Percentiles rank a stretch among this genome's conserved stretches.
Evolutionary conservation across 1,140 invertebrate genomes (phyloP).

Genomic region (Ridgeia piscesae): DNA sequence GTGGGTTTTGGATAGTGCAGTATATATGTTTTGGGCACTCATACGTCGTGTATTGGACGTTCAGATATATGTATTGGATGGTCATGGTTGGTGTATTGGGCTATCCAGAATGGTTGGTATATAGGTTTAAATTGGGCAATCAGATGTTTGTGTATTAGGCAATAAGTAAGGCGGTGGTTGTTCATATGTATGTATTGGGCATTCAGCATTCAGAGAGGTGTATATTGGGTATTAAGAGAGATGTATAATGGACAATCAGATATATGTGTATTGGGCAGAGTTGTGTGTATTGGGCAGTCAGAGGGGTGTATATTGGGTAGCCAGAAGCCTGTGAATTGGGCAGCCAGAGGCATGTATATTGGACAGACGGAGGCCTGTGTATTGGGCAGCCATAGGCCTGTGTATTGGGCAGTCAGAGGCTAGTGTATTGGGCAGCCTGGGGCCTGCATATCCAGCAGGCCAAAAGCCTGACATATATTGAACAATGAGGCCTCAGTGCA

Average conservation of each 20-base stretch:
- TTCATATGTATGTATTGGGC: constrained; percentile 32
- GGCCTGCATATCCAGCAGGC: constrained; percentile 65
- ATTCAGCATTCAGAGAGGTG: too few relatives aligned
- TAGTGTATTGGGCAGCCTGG: constrained; percentile 18
- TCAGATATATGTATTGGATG: too few relatives aligned
- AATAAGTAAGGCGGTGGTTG: not conserved
- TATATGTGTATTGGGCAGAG: constrained; percentile 25
- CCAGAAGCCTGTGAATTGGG: not conserved
- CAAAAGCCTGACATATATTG: constrained; percentile 60
- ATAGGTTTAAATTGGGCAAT: too few relatives aligned
- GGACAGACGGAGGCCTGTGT: constrained; percentile 69
- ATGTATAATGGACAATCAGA: too few relatives aligned
- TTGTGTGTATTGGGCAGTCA: constrained; percentile 22
- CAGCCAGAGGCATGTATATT: constrained; percentile 15
- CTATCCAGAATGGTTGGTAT: not conserved
- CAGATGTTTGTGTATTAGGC: not conserved
- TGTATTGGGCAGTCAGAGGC: not conserved
- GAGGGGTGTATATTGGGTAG: constrained; percentile 22
- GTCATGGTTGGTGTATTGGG: too few relatives aligned
- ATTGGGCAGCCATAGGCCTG: not conserved
- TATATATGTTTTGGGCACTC: too few relatives aligned
- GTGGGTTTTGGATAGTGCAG: too few relatives aligned
- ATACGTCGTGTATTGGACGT: too few relatives aligned
- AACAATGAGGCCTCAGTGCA: too few relatives aligned
- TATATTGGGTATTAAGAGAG: too few relatives aligned